Conservation (phyloP, 2,888 invertebrate genomes). For the Tipula confusa region DNA sequence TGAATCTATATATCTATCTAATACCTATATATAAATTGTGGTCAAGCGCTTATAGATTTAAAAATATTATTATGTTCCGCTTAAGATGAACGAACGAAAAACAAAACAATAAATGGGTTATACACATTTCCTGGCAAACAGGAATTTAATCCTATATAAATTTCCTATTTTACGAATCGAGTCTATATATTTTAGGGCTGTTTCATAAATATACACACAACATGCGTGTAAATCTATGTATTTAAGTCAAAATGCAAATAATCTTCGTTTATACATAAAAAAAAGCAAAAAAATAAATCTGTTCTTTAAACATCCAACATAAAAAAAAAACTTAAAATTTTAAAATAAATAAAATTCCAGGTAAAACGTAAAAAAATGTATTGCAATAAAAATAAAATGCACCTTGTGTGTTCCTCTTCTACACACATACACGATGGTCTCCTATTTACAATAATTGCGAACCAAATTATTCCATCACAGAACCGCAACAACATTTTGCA, state of each 20-base stretch:
- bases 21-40: neutral
- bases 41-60: neutral
- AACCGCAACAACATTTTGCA: neutral
- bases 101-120: neutral
- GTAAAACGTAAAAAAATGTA: neutral
- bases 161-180: neutral
- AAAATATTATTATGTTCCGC: neutral
- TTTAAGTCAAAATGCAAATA: conserved; percentile 9
- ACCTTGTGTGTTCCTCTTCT: neutral
- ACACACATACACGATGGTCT: neutral
- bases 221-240: conserved; percentile 25
- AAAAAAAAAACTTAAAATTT: neutral
- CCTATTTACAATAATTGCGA: neutral
- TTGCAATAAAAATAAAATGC: neutral
- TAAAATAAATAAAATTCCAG: neutral
- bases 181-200: neutral
- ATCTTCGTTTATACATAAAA: neutral
- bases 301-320: neutral
- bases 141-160: conserved; percentile 9
- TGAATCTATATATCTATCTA: neutral
- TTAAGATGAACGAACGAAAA: neutral
- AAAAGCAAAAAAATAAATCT: neutral
- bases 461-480: conserved; percentile 3
- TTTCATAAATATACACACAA: neutral
- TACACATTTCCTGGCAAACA: neutral